Base-by-base conservation (phyloP, 2,888 invertebrate species). In the Rhaphigaster nebulosa region DNA sequence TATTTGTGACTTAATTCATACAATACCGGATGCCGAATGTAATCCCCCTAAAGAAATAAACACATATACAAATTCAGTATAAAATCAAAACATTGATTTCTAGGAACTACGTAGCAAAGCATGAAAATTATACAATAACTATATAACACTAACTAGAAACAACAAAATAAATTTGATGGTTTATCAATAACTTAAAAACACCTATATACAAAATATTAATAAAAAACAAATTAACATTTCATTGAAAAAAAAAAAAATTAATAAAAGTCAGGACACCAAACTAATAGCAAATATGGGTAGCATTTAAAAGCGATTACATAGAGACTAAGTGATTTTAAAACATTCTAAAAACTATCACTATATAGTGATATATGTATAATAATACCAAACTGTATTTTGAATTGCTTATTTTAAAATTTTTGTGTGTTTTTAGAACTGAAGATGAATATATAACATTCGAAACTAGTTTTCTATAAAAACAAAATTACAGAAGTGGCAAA, bases 1-100 rank as follows among this genome's bases (percentile, higher is more conserved):
- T 98, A 98, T 95, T 98, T 98, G 95, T 97, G 97, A 93, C 97
- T 97, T 93, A 98, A 95, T 94, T 98, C 98, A 94, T 97, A 97
- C 92, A 98, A 95, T 93, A 97, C 97, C 92, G 98, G 98, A 95
- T 98, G 97, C 94, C 96, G 96, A 94, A 97, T 96, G 95, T 97
- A 97, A 95, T 97, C 97, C 94, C 97, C 96, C 97, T 97, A 95
- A 93, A 95, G 96, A 34, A 65, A 80, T 90, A 60, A 87, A 41
- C 52, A n/a, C 45, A n/a, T 84, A 84, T n/a, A 84, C 0, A n/a
- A 89, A 84, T 45, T 56, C 34, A 90, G 34, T 52, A 87, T 70
- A 45, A 76, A 54, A 29, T 87, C 20, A 87, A 41, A 87, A 88
- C 3, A 18, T 29, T 23, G 20, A 76, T 38, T 76, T 12, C 5